Percentiles rank a stretch among this genome's conserved stretches.
phyloP scores from a whole-genome alignment of 2,113 vertebrate genomes.

The Coryphaenoides rupestris region DNA sequence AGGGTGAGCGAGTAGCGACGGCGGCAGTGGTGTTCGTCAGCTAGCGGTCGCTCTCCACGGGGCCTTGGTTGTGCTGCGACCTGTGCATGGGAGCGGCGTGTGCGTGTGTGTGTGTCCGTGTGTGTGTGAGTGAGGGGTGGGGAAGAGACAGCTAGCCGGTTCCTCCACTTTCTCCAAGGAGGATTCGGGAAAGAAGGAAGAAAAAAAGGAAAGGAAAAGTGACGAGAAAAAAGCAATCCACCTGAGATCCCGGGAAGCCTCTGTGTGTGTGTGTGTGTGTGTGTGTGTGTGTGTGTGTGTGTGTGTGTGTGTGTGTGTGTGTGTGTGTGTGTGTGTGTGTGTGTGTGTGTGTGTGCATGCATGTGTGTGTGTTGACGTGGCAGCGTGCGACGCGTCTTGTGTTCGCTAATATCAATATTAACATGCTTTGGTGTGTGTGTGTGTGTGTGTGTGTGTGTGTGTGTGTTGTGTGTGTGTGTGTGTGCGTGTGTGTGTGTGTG shows the following conservation, averaged over 20 bases:
- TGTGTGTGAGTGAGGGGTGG: neutral
- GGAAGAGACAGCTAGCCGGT: neutral
- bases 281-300: no score
- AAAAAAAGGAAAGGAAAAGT: no score
- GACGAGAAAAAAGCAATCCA: neutral
- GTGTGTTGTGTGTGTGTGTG: neutral
- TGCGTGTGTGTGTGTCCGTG: no score
- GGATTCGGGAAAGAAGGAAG: neutral
- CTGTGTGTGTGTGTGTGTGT: no score
- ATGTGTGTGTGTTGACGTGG: slow-evolving; percentile 2
- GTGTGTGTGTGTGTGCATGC: no score
- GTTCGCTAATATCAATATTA: no score
- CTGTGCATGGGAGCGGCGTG: neutral
- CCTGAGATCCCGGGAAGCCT: neutral
- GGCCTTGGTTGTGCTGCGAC: neutral
- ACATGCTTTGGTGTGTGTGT: neutral
- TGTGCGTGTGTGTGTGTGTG: neutral
- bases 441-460: neutral
- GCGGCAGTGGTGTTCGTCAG: slow-evolving; percentile 42
- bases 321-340: no score
- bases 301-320: no score
- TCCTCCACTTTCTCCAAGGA: neutral
- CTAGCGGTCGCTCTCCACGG: slow-evolving; percentile 65
- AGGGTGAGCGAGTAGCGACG: slow-evolving; percentile 80
- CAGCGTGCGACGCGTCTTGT: neutral